These are phyloP conservation scores for Pachydiplax longipennis DNA, from an alignment of 2,888 invertebrate genomes.

Conservation along the genomic window DNA sequence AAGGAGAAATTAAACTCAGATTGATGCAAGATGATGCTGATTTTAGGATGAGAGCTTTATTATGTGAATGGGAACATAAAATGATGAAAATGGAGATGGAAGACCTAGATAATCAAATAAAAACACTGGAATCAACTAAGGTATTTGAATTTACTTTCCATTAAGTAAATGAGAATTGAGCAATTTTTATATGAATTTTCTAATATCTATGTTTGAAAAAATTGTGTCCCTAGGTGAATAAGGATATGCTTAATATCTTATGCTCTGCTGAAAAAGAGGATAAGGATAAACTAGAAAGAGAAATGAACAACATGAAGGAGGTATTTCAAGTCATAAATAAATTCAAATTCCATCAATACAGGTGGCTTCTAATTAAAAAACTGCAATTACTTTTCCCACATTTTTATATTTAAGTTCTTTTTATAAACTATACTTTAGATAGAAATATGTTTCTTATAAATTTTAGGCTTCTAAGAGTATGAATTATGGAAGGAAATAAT, in stretches of 20 bases:
- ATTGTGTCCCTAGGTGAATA: conserved; percentile 64
- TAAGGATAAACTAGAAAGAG: conserved; percentile 66
- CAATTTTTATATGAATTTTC: too few species aligned
- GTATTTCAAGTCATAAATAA: conserved; percentile 39
- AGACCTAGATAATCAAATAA: conserved; percentile 70
- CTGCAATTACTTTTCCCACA: too few species aligned
- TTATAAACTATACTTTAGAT: too few species aligned
- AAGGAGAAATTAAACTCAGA: conserved; percentile 71
- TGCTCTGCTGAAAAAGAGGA: conserved; percentile 64
- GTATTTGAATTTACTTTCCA: conserved; percentile 57
- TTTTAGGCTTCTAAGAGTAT: too few species aligned
- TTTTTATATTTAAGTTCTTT: too few species aligned
- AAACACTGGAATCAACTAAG: conserved; percentile 68
- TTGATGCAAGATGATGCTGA: conserved; percentile 72
- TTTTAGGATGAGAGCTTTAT: conserved; percentile 69
- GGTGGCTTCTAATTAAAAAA: too few species aligned
- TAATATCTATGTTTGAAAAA: too few species aligned
- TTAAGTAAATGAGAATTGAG: too few species aligned
- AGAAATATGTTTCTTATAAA: too few species aligned
- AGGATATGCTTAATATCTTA: conserved; percentile 70
- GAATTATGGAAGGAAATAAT: too few species aligned
- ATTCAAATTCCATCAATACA: too few species aligned
- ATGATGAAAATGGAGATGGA: conserved; percentile 71
- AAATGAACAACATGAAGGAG: conserved; percentile 64
- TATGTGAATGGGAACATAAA: conserved; percentile 78